Evolutionary conservation across 2,888 invertebrate species (phyloP).

Genomic region (Lucinisca nassula): DNA sequence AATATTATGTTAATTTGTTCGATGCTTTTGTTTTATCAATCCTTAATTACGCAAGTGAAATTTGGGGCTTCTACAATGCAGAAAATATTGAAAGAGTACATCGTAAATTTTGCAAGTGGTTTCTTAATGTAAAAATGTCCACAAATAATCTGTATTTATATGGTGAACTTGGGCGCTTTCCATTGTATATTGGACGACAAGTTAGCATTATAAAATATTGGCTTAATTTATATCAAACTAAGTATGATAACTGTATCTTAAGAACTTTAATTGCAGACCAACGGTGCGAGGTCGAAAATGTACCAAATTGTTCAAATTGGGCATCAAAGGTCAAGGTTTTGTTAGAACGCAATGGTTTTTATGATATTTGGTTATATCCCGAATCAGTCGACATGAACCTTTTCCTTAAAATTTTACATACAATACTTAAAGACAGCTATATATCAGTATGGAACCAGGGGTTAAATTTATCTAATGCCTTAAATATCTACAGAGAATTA

Average conservation of each 20-base stretch:
- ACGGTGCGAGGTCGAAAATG: not conserved
- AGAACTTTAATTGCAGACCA: not conserved
- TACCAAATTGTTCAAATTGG: not conserved
- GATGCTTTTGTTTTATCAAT: conserved; percentile 14
- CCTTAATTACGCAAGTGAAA: not conserved
- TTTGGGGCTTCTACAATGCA: conserved; percentile 1
- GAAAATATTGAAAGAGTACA: conserved; percentile 13
- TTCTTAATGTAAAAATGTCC: not conserved
- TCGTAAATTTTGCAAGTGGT: conserved; percentile 7
- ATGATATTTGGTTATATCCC: not conserved
- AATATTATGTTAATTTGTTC: not conserved
- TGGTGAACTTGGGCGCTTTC: conserved; percentile 28
- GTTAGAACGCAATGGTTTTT: not conserved
- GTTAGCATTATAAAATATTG: not conserved
- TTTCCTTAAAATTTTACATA: not conserved
- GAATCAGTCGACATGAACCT: not conserved
- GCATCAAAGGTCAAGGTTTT: not conserved
- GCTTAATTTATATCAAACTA: not conserved
- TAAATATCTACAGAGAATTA: not conserved
- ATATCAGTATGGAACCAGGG: not conserved
- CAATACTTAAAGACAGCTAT: not conserved
- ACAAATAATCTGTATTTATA: not conserved
- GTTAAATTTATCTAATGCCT: not conserved
- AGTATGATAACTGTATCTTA: not conserved
- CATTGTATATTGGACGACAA: not conserved